Evolutionary conservation across 2,888 invertebrate genomes (phyloP).

Genomic region (Pammene aurita): DNA sequence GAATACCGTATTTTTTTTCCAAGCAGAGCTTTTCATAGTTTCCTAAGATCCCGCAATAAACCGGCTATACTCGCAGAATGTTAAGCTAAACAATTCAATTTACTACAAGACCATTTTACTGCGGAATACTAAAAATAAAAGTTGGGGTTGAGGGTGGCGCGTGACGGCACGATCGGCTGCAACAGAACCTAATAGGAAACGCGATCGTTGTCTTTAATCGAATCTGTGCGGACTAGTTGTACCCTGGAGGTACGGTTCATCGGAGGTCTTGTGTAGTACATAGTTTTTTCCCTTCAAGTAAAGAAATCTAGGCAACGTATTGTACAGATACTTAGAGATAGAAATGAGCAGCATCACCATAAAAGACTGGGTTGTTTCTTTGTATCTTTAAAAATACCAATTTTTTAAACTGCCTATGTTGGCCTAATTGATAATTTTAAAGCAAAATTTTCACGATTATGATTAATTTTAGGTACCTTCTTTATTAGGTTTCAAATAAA

Average conservation of each 20-base stretch:
- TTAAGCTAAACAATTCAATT: conserved; percentile 40
- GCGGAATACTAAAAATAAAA: conserved; percentile 44
- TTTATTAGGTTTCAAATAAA: too few relatives aligned
- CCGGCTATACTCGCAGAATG: conserved; percentile 26
- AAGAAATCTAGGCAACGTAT: too few relatives aligned
- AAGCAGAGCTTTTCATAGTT: neutral
- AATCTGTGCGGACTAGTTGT: conserved; percentile 59
- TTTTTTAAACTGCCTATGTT: too few relatives aligned
- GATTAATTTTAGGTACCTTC: too few relatives aligned
- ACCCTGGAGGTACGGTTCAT: conserved; percentile 43
- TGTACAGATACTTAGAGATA: too few relatives aligned
- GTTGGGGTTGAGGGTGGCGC: conserved; percentile 50
- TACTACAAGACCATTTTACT: conserved; percentile 33
- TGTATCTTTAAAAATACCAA: too few relatives aligned
- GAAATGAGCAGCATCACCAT: neutral
- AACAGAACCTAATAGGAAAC: conserved; percentile 73
- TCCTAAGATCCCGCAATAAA: conserved; percentile 24
- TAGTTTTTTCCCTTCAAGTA: neutral
- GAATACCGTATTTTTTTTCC: neutral
- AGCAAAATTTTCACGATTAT: too few relatives aligned
- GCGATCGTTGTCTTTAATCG: conserved; percentile 76
- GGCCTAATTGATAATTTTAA: too few relatives aligned
- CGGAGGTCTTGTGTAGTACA: conserved; percentile 8
- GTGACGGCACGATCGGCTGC: conserved; percentile 68
- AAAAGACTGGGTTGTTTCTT: too few relatives aligned